Conservation (phyloP, 2,888 invertebrate genomes). For the Acronicta alni region DNA sequence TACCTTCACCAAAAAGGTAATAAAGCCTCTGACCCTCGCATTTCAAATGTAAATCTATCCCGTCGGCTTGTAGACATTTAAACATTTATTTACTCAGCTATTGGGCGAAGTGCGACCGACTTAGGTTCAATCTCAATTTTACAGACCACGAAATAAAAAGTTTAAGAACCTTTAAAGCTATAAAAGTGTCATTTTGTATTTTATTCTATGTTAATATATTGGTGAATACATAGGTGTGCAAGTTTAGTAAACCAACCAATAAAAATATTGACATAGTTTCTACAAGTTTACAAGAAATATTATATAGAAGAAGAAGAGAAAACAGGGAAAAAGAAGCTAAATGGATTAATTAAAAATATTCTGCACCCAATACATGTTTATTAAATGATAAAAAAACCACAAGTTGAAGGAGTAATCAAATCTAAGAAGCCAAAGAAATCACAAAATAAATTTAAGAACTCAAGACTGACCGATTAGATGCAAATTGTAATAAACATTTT, state of each 20-base stretch:
- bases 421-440: neutral
- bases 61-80: conserved; percentile 69
- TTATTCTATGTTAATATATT: conserved; percentile 29
- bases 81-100: conserved; percentile 74
- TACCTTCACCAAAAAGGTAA: conserved; percentile 72
- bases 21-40: conserved; percentile 73
- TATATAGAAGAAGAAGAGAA: no score
- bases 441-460: neutral
- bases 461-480: neutral
- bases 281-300: no score
- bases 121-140: conserved; percentile 62
- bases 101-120: conserved; percentile 62
- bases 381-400: no score
- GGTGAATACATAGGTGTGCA: conserved; percentile 16
- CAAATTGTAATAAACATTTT: neutral
- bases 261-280: no score
- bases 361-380: no score
- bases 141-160: conserved; percentile 54
- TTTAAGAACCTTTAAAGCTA: conserved; percentile 43
- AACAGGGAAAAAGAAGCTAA: no score
- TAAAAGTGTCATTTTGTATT: conserved; percentile 42
- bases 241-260: neutral
- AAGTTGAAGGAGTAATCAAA: neutral
- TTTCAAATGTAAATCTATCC: conserved; percentile 79
- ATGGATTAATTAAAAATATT: no score